Evolutionary conservation across 2,888 invertebrate genomes (phyloP), one percentile per base, ranked within the genome.

Genomic region (Exocentrus adspersus): DNA sequence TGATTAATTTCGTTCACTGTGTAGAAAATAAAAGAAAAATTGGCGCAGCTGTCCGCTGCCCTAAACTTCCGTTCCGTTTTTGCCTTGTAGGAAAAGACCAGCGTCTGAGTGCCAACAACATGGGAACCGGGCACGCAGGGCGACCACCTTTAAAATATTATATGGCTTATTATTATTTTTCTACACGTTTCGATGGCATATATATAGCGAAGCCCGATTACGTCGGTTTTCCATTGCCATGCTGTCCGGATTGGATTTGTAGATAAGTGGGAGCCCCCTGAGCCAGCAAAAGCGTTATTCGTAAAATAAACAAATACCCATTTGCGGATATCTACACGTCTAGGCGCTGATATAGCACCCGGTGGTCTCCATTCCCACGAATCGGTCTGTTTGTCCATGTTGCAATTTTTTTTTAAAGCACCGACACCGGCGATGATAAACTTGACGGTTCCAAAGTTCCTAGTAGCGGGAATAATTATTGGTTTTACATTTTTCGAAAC

Each of bases 241-340:
- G n/a, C n/a, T n/a, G 21, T 9, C 48, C 42, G 58, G 21, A n/a
- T n/a, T 28, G 52, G 60, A 52, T 45, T 52, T 60, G 45, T 53
- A 58, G 58, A 21, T 30, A 53, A 60, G 53, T 60, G 60, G 53
- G 60, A 46, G 60, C 46, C 60, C 60, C 46, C 61, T 61, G 61
- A 61, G 54, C 54, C 32, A 61, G 61, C 61, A 54, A 9, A 42
- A 28, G 24, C 21, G 43, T 24, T n/a, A n/a, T n/a, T n/a, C n/a
- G 37, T 41, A 43, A 54, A 42, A 54, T 42, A 45, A 52, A 60
- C 51, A 54, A 53, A 52, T 52, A 46, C 20, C 28, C 48, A 28
- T 42, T 48, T 41, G 20, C 19, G 41, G 14, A 43, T 51, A 60
- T 52, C 52, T 28, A 2, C 17, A 48, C 45, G 60, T 60, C 60